A percentile compares a stretch with the other conserved stretches of the same genome.
These are phyloP conservation scores for Mimachlamys varia DNA, from an alignment of 2,888 invertebrate genomes.

Conservation along the genomic window DNA sequence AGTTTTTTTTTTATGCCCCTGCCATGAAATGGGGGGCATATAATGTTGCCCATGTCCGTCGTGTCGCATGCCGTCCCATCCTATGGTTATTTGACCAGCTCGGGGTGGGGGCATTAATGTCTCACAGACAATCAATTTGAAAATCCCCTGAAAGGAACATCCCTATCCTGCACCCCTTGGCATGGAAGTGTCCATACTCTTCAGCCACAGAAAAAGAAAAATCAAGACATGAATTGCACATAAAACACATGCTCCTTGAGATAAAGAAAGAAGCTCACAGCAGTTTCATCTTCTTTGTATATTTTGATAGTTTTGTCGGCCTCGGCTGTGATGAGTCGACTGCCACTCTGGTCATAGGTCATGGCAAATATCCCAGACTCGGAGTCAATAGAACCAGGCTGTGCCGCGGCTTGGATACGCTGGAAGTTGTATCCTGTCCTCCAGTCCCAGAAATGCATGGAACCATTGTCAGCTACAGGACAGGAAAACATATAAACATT, in stretches of 20 bases:
- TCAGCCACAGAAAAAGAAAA: no score
- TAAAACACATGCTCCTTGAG: neutral
- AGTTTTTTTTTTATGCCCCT: no score
- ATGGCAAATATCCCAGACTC: conserved; percentile 99
- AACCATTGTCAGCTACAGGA: conserved; percentile 93
- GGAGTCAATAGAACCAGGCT: conserved; percentile 99
- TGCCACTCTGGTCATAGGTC: conserved; percentile 97
- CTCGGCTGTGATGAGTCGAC: conserved; percentile 96
- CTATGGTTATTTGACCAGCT: no score
- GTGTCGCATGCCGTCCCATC: no score
- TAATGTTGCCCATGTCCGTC: no score
- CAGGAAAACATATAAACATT: neutral
- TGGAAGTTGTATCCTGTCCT: conserved; percentile 99
- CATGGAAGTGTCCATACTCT: no score
- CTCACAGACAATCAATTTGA: no score
- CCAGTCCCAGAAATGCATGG: conserved; percentile 99
- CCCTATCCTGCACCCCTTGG: no score
- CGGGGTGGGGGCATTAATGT: no score
- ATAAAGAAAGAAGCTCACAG: conserved; percentile 82
- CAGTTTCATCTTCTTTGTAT: conserved; percentile 97
- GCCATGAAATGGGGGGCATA: no score
- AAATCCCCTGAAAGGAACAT: no score
- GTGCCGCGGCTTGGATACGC: conserved; percentile 91
- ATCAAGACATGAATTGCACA: no score
- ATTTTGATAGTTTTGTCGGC: conserved; percentile 99